Percentiles rank a stretch among this genome's conserved stretches.
phyloP scores from a whole-genome alignment of 2,888 invertebrate species.

The Leptinotarsa tumamoca region DNA sequence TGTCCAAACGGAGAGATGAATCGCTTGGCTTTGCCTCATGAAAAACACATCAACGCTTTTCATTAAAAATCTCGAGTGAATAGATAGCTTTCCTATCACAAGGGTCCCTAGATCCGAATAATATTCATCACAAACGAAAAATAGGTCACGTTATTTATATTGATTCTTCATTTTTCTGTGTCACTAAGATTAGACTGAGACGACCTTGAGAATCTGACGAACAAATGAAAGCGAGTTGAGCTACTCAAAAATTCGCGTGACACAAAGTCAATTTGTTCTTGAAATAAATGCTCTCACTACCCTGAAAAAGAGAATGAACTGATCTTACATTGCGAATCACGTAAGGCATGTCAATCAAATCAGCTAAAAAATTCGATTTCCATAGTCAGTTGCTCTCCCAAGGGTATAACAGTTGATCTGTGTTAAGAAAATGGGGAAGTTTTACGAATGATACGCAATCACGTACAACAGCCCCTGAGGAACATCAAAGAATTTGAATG shows the following conservation, averaged over 20 bases:
- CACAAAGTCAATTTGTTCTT: neutral
- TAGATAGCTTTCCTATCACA: neutral
- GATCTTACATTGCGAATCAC: neutral
- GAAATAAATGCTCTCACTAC: neutral
- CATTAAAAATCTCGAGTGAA: neutral
- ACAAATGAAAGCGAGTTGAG: neutral
- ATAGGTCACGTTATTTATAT: neutral
- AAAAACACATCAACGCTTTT: slow-evolving; percentile 21
- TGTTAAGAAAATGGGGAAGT: neutral
- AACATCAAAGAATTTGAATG: neutral
- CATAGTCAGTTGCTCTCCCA: slow-evolving; percentile 25
- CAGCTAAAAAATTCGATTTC: slow-evolving; percentile 31
- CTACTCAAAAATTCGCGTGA: no score
- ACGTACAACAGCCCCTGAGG: neutral
- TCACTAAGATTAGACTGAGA: neutral
- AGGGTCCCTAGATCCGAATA: neutral
- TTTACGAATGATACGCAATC: neutral
- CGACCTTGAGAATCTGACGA: neutral
- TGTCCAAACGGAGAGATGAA: slow-evolving; percentile 28
- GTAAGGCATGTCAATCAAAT: slow-evolving; percentile 24
- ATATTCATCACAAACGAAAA: neutral
- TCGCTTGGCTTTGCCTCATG: slow-evolving; percentile 16
- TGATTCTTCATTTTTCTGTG: neutral
- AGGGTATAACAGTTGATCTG: slow-evolving; percentile 21
- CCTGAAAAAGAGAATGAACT: neutral